Percentiles rank a stretch among this genome's conserved stretches.
Evolutionary conservation across 1,140 invertebrate genomes (phyloP).

Genomic region (Lutraria rhynchaena): DNA sequence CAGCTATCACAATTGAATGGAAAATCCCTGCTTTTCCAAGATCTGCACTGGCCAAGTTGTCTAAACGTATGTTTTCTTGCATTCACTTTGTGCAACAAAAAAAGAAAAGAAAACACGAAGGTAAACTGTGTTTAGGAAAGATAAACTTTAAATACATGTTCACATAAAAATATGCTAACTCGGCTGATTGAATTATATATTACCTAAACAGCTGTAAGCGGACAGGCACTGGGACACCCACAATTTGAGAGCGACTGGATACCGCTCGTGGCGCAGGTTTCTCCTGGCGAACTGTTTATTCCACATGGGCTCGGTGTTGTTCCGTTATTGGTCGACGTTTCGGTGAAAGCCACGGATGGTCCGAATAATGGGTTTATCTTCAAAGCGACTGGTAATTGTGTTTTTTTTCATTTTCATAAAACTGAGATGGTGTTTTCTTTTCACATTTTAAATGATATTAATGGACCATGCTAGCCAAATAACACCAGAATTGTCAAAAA

Average conservation of each 20-base stretch:
- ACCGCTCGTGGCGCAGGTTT: neutral
- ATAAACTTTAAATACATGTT: too few species aligned
- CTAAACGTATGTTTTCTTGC: too few species aligned
- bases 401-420: neutral
- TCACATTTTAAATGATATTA: neutral
- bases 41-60: too few species aligned
- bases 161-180: too few species aligned
- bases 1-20: too few species aligned
- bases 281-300: neutral
- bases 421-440: neutral
- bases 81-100: too few species aligned
- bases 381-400: slow-evolving; percentile 1
- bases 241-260: slow-evolving; percentile 13
- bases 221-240: neutral
- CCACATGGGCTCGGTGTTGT: neutral
- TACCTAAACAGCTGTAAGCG: too few species aligned
- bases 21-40: too few species aligned
- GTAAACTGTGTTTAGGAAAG: too few species aligned
- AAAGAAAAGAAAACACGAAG: too few species aligned
- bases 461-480: neutral
- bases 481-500: neutral
- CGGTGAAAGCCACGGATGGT: slow-evolving; percentile 14
- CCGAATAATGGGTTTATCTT: slow-evolving; percentile 10
- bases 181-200: too few species aligned
- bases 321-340: neutral